These are phyloP conservation scores for Drosophila rufa DNA, from an alignment of 1,140 invertebrate species.

Conservation along the genomic window DNA sequence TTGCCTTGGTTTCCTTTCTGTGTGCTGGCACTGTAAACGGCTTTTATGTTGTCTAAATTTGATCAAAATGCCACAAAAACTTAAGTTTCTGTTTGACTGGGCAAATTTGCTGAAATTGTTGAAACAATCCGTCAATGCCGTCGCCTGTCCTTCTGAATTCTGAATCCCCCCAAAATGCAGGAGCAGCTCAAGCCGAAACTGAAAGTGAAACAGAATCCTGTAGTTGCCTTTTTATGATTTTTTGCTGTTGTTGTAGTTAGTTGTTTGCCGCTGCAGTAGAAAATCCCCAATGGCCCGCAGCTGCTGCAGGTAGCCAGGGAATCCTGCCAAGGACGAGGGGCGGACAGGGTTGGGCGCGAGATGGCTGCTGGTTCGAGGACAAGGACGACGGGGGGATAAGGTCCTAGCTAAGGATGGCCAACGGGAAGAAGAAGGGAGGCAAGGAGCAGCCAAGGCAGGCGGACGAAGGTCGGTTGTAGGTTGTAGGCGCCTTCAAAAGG, in stretches of 20 bases:
- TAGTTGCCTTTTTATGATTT: neutral
- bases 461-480: constrained; percentile 37
- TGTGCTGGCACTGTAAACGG: neutral
- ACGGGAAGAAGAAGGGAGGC: neutral
- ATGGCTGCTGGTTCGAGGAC: neutral
- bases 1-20: constrained; percentile 35
- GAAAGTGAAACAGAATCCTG: constrained; percentile 8
- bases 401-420: constrained; percentile 1
- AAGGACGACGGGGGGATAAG: constrained; percentile 1
- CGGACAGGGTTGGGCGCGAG: neutral
- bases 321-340: constrained; percentile 30
- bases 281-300: constrained; percentile 42
- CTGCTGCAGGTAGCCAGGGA: constrained; percentile 39
- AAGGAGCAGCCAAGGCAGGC: constrained; percentile 2
- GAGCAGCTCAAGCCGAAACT: constrained; percentile 11
- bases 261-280: constrained; percentile 18
- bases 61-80: constrained; percentile 34
- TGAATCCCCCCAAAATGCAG: constrained; percentile 18
- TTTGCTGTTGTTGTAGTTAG: constrained; percentile 1
- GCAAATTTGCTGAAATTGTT: constrained; percentile 48
- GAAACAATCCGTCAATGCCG: constrained; percentile 53
- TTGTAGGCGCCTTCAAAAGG: constrained; percentile 11
- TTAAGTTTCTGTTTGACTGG: constrained; percentile 49
- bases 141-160: constrained; percentile 37
- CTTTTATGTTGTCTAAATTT: constrained; percentile 47